Conservation (phyloP, 2,113 vertebrate species). For the Plectropomus leopardus region DNA sequence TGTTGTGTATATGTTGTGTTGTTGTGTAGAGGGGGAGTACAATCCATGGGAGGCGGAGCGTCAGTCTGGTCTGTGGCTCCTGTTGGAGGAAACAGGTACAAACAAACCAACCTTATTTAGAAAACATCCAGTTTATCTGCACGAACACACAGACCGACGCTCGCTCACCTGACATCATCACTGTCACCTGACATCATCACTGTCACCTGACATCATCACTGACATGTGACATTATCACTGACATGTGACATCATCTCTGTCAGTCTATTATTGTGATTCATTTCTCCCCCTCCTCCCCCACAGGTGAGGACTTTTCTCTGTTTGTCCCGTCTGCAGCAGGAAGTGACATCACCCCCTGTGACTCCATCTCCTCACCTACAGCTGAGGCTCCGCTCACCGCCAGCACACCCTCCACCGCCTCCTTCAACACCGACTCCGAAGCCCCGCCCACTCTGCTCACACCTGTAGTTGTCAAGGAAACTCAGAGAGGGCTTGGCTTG, state of each 20-base stretch:
- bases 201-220: too few relatives aligned
- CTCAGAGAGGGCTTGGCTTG: background rate
- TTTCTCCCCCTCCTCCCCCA: background rate
- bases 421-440: slow-evolving; percentile 47
- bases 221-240: too few relatives aligned
- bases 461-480: slow-evolving; percentile 9
- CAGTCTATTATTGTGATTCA: too few relatives aligned
- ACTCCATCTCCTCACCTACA: background rate
- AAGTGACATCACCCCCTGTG: slow-evolving; percentile 75
- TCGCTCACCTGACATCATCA: too few relatives aligned
- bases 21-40: slow-evolving; percentile 90
- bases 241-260: too few relatives aligned
- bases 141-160: too few relatives aligned
- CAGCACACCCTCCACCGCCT: slow-evolving; percentile 40
- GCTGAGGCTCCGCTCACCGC: background rate
- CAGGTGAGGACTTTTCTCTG: slow-evolving; percentile 41
- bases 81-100: slow-evolving; percentile 90
- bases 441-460: background rate
- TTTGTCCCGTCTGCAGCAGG: slow-evolving; percentile 75
- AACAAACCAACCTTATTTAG: too few relatives aligned
- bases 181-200: too few relatives aligned
- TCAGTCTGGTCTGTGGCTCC: slow-evolving; percentile 88
- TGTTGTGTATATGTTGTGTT: slow-evolving; percentile 8
- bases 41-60: slow-evolving; percentile 90
- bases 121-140: too few relatives aligned